Base-by-base conservation (phyloP, 1,140 invertebrate genomes). In the Apolygus lucorum region DNA sequence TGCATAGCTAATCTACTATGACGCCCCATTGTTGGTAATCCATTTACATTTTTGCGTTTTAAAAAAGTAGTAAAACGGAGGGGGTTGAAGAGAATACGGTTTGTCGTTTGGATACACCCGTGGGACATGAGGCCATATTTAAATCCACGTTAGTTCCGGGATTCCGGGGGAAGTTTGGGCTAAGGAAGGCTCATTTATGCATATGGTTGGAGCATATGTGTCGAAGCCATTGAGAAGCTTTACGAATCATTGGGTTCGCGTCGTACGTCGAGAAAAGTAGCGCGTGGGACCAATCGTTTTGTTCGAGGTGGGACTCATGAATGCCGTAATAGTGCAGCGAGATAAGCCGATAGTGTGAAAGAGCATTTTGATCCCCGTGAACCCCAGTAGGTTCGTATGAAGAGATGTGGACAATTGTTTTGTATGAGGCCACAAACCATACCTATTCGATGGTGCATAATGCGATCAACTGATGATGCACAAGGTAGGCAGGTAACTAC, bases 71-170 rank as follows among this genome's bases (percentile, higher is more conserved):
- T 24, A 54, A 54, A 54, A 21, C 52, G n/a, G 52, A 54, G 52
- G 52, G 52, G 52, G 25, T 24, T 21, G 25, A 54, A 24, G 52
- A 54, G 62, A 63, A 25, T 27, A n/a, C 62, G 27, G 26, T 63
- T 63, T 25, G 21, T 1, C 21, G 2, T n/a, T 63, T 2, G 22
- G 62, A 24, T 22, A 25, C 27, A 25, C 27, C 27, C 27, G 62
- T 63, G 62, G 22, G 62, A 63, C 62, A 25, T n/a, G 27, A n/a
- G 62, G 62, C 22, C 62, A 25, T 63, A 63, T 63, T 63, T 63
- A 63, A 63, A 63, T 63, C 62, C 62, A 25, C 62, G 62, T 63
- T 63, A 63, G 62, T 63, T 63, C 62, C 62, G 62, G 62, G 52
- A 63, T 25, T 25, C 14, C 14, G 21, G 24, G 22, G 27, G 27